Evolutionary conservation across 2,888 invertebrate genomes (phyloP).

Genomic region (Amphipyra berbera): DNA sequence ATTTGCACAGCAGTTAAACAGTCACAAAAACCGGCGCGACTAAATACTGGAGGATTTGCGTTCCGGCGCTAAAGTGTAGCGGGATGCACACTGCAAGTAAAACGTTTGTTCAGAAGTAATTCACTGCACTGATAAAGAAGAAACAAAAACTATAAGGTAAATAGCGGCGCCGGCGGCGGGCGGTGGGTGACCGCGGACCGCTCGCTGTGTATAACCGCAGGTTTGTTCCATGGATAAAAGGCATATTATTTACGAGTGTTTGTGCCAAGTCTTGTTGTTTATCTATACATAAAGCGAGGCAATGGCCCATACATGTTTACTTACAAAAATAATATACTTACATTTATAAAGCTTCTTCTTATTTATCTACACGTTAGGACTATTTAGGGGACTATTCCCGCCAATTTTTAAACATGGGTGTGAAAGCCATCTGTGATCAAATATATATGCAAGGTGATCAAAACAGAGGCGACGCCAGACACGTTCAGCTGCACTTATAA

Average conservation of each 20-base stretch:
- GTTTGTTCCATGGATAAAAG: background rate
- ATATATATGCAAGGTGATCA: background rate
- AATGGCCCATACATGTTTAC: background rate
- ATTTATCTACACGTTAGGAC: background rate
- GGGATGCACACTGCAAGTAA: slow-evolving; percentile 1
- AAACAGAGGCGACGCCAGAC: background rate
- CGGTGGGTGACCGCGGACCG: background rate
- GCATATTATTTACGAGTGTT: background rate
- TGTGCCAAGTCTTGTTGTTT: background rate
- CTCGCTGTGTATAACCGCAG: background rate
- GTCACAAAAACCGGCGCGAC: slow-evolving; percentile 17
- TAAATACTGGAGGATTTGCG: slow-evolving; percentile 16
- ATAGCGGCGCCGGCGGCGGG: background rate
- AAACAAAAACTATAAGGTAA: background rate
- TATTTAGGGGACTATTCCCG: background rate
- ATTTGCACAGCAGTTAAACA: slow-evolving; percentile 20
- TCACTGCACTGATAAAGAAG: background rate
- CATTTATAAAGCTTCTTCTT: background rate
- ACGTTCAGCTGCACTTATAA: background rate
- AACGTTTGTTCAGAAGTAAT: background rate
- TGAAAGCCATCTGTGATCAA: no score
- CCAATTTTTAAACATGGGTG: background rate
- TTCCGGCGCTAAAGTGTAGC: background rate
- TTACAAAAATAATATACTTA: background rate
- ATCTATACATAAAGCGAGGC: background rate